These are phyloP conservation scores for Epinephelus coioides DNA, from an alignment of 2,797 vertebrate genomes.

Conservation along the genomic window DNA sequence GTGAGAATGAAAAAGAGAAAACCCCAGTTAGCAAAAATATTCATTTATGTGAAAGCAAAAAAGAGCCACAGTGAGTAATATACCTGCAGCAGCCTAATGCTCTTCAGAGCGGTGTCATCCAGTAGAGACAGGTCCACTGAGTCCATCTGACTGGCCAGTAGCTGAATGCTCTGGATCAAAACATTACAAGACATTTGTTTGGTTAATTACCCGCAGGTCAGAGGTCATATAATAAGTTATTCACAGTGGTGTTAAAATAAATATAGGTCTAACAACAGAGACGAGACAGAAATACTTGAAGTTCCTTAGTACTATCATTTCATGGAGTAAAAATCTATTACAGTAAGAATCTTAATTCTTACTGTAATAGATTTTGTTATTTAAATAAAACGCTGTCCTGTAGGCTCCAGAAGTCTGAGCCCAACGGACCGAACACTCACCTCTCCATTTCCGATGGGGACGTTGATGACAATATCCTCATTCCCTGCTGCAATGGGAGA, in stretches of 20 bases:
- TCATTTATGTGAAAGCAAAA: not conserved
- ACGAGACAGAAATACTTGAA: not conserved
- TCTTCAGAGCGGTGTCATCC: slow-evolving; percentile 79
- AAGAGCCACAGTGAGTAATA: not conserved
- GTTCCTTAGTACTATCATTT: too few relatives aligned
- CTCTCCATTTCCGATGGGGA: slow-evolving; percentile 87
- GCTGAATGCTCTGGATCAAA: slow-evolving; percentile 82
- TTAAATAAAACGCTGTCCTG: not conserved
- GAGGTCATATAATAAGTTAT: not conserved
- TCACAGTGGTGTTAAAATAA: not conserved
- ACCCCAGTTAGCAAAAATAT: too few relatives aligned
- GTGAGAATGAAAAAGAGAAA: too few relatives aligned
- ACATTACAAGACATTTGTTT: slow-evolving; percentile 1
- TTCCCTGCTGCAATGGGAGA: slow-evolving; percentile 80
- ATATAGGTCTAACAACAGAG: not conserved
- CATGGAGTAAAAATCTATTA: too few relatives aligned
- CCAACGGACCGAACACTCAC: slow-evolving; percentile 58
- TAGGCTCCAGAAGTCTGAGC: not conserved
- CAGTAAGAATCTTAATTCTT: too few relatives aligned
- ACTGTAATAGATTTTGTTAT: too few relatives aligned
- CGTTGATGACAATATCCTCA: slow-evolving; percentile 83
- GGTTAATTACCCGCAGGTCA: not conserved
- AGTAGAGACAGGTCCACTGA: slow-evolving; percentile 83
- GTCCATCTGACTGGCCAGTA: slow-evolving; percentile 87
- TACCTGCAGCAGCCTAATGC: slow-evolving; percentile 85